Conservation (phyloP, 2,113 vertebrate species). For the Phrynosoma platyrhinos region DNA sequence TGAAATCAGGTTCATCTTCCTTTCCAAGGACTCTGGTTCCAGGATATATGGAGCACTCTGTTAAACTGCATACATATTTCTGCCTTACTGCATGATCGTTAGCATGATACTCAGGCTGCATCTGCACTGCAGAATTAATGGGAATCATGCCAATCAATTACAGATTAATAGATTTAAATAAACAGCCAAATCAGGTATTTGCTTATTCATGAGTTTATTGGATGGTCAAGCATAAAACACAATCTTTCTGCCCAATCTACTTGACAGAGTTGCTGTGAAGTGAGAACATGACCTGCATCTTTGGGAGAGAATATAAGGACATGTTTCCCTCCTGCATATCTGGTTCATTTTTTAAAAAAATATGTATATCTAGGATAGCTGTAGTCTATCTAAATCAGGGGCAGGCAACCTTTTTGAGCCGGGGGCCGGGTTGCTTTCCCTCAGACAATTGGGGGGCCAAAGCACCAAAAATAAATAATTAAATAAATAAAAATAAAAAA, state of each 20-base stretch:
- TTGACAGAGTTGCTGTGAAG: neutral
- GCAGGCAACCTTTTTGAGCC: no score
- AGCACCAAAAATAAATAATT: no score
- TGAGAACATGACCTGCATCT: no score
- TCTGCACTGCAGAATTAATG: no score
- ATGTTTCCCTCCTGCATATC: slow-evolving; percentile 14
- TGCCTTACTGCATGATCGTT: neutral
- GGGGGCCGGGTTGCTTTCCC: no score
- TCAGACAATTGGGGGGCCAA: no score
- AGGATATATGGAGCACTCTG: neutral
- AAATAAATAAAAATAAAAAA: no score
- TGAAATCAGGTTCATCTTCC: neutral
- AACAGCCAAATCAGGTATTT: neutral
- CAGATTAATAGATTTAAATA: neutral
- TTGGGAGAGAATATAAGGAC: neutral
- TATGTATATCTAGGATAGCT: slow-evolving; percentile 34
- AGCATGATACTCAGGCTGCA: no score
- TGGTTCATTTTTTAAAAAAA: slow-evolving; percentile 40
- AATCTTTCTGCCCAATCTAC: neutral
- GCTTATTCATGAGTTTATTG: neutral
- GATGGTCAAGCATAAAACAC: neutral
- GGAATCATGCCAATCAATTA: no score
- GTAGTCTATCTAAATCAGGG: no score
- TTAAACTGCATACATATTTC: neutral
- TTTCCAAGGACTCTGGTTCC: neutral